phyloP scores from a whole-genome alignment of 2,888 invertebrate species.

The Drosophila kuntzei region DNA sequence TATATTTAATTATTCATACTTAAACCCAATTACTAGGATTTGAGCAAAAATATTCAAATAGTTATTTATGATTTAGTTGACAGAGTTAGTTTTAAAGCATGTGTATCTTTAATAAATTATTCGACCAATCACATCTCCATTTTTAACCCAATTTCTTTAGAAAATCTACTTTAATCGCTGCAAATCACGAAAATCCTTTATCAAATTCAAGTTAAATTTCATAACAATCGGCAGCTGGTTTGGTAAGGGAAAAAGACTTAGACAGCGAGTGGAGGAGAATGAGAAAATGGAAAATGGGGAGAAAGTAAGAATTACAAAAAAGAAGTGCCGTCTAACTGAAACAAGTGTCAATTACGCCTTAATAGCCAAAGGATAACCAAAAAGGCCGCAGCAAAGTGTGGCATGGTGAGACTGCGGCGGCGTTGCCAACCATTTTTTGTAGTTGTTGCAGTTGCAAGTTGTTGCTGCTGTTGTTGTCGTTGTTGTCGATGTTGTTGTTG shows the following conservation, averaged over 20 bases:
- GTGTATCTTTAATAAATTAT: too few species aligned
- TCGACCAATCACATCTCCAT: too few species aligned
- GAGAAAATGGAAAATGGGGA: neutral
- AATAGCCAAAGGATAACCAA: constrained; percentile 80
- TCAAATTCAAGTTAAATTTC: constrained; percentile 25
- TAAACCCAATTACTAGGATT: too few species aligned
- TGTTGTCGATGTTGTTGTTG: constrained; percentile 36
- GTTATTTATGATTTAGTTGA: too few species aligned
- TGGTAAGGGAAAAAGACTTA: neutral
- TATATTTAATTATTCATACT: too few species aligned
- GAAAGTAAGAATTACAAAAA: constrained; percentile 18
- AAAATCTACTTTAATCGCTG: too few species aligned
- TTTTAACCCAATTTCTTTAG: too few species aligned
- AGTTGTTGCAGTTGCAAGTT: constrained; percentile 20
- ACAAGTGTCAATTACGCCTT: constrained; percentile 78
- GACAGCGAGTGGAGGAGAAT: neutral
- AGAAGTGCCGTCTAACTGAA: constrained; percentile 45
- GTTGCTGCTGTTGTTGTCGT: constrained; percentile 21
- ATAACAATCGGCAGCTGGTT: constrained; percentile 20
- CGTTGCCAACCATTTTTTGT: constrained; percentile 34
- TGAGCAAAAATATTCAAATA: too few species aligned
- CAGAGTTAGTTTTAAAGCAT: too few species aligned
- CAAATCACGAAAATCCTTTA: too few species aligned
- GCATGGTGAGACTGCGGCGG: constrained; percentile 63
- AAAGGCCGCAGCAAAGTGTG: constrained; percentile 79